These are phyloP conservation scores for Catostomus latipinnis DNA, from an alignment of 2,797 vertebrate species.

Conservation along the genomic window DNA sequence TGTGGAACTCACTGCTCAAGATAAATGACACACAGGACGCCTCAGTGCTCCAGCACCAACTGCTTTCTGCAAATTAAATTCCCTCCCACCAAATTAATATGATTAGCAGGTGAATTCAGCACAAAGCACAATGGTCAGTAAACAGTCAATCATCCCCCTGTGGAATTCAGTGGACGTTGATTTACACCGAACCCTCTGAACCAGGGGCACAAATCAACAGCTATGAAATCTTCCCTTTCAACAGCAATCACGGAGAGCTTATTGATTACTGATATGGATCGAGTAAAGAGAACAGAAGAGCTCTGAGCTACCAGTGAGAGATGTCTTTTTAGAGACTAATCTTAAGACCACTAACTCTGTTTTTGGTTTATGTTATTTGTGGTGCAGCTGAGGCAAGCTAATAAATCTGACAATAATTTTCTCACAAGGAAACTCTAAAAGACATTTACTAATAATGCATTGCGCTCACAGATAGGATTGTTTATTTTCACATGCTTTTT, in stretches of 20 bases:
- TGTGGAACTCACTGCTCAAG: constrained; percentile 19
- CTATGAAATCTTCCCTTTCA: constrained; percentile 52
- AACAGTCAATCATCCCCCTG: constrained; percentile 52
- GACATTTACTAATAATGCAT: no score
- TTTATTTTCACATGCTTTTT: no score
- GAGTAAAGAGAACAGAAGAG: constrained; percentile 26
- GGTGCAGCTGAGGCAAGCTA: constrained; percentile 11
- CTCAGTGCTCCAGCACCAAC: constrained; percentile 32
- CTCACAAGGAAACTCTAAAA: not conserved
- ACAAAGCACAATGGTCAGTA: constrained; percentile 47
- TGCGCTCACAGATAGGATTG: no score
- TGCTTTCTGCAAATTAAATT: constrained; percentile 66
- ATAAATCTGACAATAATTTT: constrained; percentile 18
- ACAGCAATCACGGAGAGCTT: constrained; percentile 9
- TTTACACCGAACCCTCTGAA: constrained; percentile 24
- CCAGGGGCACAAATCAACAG: constrained; percentile 57
- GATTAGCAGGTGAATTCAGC: constrained; percentile 64
- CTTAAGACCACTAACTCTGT: constrained; percentile 17
- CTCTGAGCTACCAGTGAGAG: not conserved
- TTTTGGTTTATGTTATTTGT: constrained; percentile 12
- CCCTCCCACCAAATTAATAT: constrained; percentile 64
- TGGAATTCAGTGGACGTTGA: constrained; percentile 57
- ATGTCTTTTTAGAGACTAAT: not conserved
- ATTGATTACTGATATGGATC: constrained; percentile 54
- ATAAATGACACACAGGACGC: constrained; percentile 33